Evolutionary conservation across 2,113 vertebrate genomes (phyloP).

Genomic region (Pagrus major): DNA sequence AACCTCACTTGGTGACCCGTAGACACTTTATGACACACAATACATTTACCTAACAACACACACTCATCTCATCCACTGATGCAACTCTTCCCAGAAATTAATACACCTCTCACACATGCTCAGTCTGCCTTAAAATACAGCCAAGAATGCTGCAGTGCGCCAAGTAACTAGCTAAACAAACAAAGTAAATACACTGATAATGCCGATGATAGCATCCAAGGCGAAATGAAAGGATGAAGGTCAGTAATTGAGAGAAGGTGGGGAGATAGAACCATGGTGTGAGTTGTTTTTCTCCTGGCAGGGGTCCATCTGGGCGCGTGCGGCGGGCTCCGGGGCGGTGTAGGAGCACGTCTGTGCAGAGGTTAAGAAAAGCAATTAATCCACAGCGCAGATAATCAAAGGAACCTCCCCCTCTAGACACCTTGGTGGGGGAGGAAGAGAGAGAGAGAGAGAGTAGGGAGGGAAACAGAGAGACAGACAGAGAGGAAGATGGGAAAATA

Average conservation of each 20-base stretch:
- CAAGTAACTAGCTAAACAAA: constrained; percentile 71
- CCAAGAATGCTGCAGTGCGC: constrained; percentile 60
- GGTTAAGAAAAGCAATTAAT: constrained; percentile 86
- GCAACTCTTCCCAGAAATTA: constrained; percentile 47
- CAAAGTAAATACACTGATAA: constrained; percentile 74
- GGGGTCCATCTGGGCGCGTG: constrained; percentile 73
- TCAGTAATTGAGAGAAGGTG: constrained; percentile 76
- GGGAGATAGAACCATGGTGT: constrained; percentile 55
- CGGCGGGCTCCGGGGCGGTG: constrained; percentile 70
- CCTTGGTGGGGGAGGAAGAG: constrained; percentile 59
- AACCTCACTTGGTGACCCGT: constrained; percentile 54
- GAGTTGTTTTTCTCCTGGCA: constrained; percentile 70
- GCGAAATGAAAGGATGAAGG: constrained; percentile 76
- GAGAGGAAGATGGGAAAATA: constrained; percentile 68
- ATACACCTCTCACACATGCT: constrained; percentile 41
- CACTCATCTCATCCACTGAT: constrained; percentile 54
- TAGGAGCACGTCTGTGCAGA: constrained; percentile 76
- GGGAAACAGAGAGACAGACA: constrained; percentile 48
- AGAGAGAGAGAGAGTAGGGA: constrained; percentile 21
- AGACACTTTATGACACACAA: constrained; percentile 58
- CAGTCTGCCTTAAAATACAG: constrained; percentile 34
- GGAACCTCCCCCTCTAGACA: constrained; percentile 78
- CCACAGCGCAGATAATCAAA: constrained; percentile 83
- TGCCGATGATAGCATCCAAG: constrained; percentile 63
- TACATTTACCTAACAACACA: constrained; percentile 60